A percentile compares a stretch with the other conserved stretches of the same genome.
Evolutionary conservation across 2,888 invertebrate genomes (phyloP).

Genomic region (Drosophila subsilvestris): DNA sequence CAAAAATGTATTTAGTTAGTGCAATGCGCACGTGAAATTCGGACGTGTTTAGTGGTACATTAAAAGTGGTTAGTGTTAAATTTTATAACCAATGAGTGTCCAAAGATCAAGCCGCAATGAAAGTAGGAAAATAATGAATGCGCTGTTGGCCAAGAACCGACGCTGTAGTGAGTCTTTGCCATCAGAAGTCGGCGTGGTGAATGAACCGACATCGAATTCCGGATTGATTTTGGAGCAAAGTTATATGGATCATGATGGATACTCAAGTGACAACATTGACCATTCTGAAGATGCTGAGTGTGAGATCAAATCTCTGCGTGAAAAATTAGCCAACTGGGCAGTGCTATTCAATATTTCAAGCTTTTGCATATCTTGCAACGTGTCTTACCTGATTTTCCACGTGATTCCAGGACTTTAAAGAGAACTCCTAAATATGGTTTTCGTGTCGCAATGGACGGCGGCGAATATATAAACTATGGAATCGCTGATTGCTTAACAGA

Average conservation of each 20-base stretch:
- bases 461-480: conserved; percentile 8
- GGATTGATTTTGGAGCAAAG: background rate
- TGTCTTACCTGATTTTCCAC: conserved; percentile 1
- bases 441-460: too few relatives aligned
- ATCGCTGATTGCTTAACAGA: conserved; percentile 16
- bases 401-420: conserved; percentile 7
- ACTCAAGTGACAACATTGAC: background rate
- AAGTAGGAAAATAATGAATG: conserved; percentile 7
- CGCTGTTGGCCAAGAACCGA: conserved; percentile 1
- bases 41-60: too few relatives aligned
- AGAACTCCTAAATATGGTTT: conserved; percentile 5
- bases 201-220: conserved; percentile 4
- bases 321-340: background rate
- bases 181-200: background rate
- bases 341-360: conserved; percentile 2
- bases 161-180: conserved; percentile 6
- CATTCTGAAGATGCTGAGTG: background rate
- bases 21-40: too few relatives aligned
- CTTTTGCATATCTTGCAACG: conserved; percentile 2
- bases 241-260: background rate
- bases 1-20: too few relatives aligned
- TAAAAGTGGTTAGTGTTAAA: conserved; percentile 1
- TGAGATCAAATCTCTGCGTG: conserved; percentile 8
- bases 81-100: conserved; percentile 2
- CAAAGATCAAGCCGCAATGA: conserved; percentile 9